These are phyloP conservation scores for Taeniopygia guttata DNA, from an alignment of 2,797 vertebrate species.

Conservation along the genomic window DNA sequence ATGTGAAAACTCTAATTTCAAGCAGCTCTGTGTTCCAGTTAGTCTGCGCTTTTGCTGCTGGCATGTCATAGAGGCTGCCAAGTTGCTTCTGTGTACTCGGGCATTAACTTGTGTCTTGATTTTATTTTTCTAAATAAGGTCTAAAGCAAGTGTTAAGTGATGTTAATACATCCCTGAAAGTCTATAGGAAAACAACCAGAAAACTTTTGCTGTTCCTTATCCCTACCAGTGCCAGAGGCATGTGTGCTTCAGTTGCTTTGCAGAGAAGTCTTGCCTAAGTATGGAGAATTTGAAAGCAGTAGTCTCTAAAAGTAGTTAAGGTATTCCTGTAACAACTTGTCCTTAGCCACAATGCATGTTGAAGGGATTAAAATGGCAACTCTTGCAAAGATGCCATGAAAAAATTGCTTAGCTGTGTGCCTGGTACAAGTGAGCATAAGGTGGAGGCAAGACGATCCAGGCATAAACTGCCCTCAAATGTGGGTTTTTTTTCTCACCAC, in stretches of 20 bases:
- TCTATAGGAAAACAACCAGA: background rate
- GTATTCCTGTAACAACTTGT: background rate
- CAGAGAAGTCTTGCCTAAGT: background rate
- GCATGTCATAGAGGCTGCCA: background rate
- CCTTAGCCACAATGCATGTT: background rate
- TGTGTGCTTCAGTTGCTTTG: background rate
- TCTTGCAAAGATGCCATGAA: background rate
- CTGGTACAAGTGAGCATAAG: background rate
- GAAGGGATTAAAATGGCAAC: background rate
- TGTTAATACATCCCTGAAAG: background rate
- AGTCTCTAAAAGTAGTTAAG: background rate
- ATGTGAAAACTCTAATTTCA: background rate
- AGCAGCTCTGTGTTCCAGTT: background rate
- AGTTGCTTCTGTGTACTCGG: background rate
- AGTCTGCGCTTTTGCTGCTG: background rate
- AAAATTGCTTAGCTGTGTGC: background rate
- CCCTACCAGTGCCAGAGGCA: background rate
- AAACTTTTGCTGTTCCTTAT: background rate
- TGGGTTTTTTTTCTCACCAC: background rate
- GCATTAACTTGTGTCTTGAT: background rate
- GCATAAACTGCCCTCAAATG: background rate
- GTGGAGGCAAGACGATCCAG: background rate
- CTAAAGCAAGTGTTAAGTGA: background rate
- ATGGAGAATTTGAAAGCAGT: background rate
- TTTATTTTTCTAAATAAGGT: background rate